A percentile compares a stretch with the other conserved stretches of the same genome.
Conservation (phyloP, 2,797 vertebrate genomes). For the Anguilla megastoma region DNA sequence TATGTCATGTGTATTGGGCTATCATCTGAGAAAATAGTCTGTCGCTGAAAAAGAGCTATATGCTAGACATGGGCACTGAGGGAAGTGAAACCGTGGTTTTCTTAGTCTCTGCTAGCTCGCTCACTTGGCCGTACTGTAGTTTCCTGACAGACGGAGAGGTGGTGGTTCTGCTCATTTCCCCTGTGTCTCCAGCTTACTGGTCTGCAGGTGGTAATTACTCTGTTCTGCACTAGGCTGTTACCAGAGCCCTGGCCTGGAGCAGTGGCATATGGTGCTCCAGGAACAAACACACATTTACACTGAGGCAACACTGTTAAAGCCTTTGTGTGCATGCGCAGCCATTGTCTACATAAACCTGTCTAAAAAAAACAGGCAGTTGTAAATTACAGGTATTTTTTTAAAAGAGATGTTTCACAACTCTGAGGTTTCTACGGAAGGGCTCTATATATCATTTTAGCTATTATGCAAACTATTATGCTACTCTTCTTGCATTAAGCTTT, state of each 20-base stretch:
- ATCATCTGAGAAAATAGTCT: background rate
- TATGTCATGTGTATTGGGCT: background rate
- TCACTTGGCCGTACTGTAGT: background rate
- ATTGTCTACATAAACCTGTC: background rate
- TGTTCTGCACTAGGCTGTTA: constrained; percentile 37
- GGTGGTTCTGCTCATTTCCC: background rate
- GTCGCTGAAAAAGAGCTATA: background rate
- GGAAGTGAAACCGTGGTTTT: background rate
- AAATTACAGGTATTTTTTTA: background rate
- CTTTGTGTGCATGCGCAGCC: background rate
- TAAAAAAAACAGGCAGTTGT: background rate
- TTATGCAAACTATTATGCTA: background rate
- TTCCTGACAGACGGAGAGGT: background rate
- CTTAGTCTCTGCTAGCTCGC: background rate
- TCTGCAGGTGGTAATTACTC: constrained; percentile 35
- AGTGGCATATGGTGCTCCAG: constrained; percentile 17
- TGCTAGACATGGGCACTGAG: background rate
- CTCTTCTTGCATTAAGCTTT: background rate
- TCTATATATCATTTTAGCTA: background rate
- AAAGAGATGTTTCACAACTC: background rate
- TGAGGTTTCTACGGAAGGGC: background rate
- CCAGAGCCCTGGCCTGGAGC: constrained; percentile 28
- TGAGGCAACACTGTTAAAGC: constrained; percentile 24
- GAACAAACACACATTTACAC: constrained; percentile 15
- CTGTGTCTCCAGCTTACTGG: background rate